Evolutionary conservation across 2,797 vertebrate species (phyloP).

Genomic region (Pantherophis alleghaniensis): DNA sequence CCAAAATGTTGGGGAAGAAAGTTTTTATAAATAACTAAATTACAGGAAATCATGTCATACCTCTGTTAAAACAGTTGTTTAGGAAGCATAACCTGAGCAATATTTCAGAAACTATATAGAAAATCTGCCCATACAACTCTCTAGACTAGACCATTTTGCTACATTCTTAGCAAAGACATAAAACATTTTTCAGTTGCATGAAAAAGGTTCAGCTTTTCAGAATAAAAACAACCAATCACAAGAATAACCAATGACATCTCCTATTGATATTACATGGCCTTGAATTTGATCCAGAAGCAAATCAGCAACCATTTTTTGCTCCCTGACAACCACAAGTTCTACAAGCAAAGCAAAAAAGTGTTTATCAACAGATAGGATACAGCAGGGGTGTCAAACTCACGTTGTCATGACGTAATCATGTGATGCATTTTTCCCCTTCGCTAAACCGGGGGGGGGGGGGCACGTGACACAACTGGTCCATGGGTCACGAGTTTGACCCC

Average conservation of each 20-base stretch:
- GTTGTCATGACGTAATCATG: accelerated
- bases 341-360: not conserved
- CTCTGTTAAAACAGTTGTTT: not conserved
- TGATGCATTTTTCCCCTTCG: no score
- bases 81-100: not conserved
- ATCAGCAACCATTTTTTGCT: not conserved
- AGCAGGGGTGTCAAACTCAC: not conserved
- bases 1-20: not conserved
- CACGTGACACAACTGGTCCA: no score
- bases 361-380: not conserved
- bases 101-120: not conserved
- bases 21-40: not conserved
- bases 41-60: not conserved
- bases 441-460: no score
- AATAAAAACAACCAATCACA: not conserved
- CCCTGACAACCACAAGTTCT: not conserved
- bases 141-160: not conserved
- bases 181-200: not conserved
- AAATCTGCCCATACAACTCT: not conserved
- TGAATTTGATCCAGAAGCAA: not conserved
- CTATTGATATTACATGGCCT: not conserved
- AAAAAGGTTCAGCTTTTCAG: not conserved
- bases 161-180: not conserved
- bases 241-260: not conserved
- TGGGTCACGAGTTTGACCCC: no score